Percentiles rank a stretch among this genome's conserved stretches.
Evolutionary conservation across 2,113 vertebrate genomes (phyloP).

Genomic region (Sceloporus tristichus): DNA sequence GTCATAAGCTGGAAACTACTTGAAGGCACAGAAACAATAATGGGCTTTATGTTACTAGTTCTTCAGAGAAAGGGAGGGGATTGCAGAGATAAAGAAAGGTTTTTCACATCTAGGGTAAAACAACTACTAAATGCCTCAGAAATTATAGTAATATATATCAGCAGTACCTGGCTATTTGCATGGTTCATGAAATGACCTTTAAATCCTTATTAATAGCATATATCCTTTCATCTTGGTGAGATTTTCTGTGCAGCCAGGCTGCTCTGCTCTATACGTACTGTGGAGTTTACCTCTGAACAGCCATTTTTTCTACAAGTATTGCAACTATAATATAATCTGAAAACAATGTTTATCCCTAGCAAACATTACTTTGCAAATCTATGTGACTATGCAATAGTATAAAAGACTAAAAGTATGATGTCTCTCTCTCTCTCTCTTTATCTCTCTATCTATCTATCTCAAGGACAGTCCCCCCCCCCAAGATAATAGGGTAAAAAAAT

Average conservation of each 20-base stretch:
- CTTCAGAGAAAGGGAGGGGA: not conserved
- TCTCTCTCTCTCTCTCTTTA: not conserved
- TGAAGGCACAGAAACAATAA: not conserved
- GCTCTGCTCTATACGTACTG: not conserved
- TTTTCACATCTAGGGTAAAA: not conserved
- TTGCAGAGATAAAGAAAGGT: not conserved
- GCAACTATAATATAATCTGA: not conserved
- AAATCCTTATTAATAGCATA: not conserved
- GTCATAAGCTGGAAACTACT: too few species aligned
- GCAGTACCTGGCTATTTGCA: not conserved
- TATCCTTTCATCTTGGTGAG: not conserved
- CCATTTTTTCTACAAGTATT: not conserved
- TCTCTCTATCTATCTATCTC: constrained; percentile 2
- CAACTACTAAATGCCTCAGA: not conserved
- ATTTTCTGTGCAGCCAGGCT: not conserved
- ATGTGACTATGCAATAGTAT: not conserved
- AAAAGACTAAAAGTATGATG: constrained; percentile 48
- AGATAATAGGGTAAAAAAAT: constrained; percentile 52
- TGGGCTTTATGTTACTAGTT: not conserved
- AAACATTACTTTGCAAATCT: constrained; percentile 10
- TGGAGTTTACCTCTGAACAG: not conserved
- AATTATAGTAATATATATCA: not conserved
- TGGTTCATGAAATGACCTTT: not conserved
- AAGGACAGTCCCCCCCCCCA: constrained; percentile 52
- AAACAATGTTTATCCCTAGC: not conserved